phyloP scores from a whole-genome alignment of 2,113 vertebrate genomes.

The Pao palembangensis region DNA sequence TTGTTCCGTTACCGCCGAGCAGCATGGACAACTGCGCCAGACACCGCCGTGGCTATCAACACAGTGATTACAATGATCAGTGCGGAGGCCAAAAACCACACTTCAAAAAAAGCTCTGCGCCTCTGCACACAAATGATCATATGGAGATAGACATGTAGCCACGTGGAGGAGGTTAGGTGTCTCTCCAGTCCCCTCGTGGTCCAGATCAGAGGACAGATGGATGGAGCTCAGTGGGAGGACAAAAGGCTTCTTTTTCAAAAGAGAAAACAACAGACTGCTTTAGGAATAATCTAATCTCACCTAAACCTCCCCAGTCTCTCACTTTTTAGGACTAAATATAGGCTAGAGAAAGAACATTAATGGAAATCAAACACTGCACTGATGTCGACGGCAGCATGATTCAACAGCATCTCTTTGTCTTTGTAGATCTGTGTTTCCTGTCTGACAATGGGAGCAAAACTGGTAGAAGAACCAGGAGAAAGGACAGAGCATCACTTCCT shows the following conservation, averaged over 20 bases:
- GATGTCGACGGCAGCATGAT: conserved; percentile 26
- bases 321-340: conserved; percentile 45
- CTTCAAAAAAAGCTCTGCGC: conserved; percentile 32
- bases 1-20: conserved; percentile 9
- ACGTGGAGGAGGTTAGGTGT: conserved; percentile 25
- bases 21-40: conserved; percentile 24
- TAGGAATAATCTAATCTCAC: conserved; percentile 30
- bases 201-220: conserved; percentile 35
- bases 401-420: conserved; percentile 43
- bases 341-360: conserved; percentile 32
- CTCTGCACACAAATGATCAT: conserved; percentile 37
- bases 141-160: conserved; percentile 4
- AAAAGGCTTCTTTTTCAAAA: conserved; percentile 29
- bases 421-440: conserved; percentile 31
- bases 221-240: conserved; percentile 37
- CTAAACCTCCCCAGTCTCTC: conserved; percentile 29
- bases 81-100: conserved; percentile 40
- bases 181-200: conserved; percentile 37
- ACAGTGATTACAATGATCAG: conserved; percentile 38
- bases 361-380: conserved; percentile 50
- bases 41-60: conserved; percentile 19
- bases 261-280: conserved; percentile 35
- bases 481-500: conserved; percentile 8
- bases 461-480: conserved; percentile 24
- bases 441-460: conserved; percentile 39